These are phyloP conservation scores for Saccopteryx leptura DNA, from an alignment of 2,113 vertebrate species.

Conservation along the genomic window DNA sequence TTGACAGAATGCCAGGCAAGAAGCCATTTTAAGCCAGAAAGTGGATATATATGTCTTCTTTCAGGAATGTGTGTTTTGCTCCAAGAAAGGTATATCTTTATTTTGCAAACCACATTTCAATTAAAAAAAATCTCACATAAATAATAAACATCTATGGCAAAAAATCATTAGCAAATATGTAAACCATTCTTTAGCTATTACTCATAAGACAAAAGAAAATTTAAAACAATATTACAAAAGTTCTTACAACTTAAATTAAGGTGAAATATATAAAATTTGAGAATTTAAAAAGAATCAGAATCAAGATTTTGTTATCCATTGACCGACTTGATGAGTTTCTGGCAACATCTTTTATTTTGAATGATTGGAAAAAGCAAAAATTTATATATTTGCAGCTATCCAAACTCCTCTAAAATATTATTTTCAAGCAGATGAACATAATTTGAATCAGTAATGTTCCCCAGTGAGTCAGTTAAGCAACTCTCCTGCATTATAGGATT, in stretches of 20 bases:
- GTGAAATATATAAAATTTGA: neutral
- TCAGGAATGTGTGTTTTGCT: neutral
- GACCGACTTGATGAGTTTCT: neutral
- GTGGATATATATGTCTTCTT: neutral
- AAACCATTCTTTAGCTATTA: neutral
- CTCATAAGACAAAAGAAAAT: slow-evolving; percentile 2
- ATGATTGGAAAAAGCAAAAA: slow-evolving; percentile 37
- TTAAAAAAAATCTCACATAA: neutral
- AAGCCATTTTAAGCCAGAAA: neutral
- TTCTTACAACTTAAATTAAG: neutral
- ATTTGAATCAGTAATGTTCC: slow-evolving; percentile 43
- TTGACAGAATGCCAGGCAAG: neutral
- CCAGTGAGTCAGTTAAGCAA: neutral
- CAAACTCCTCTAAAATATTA: neutral
- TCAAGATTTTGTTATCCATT: neutral
- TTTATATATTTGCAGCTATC: slow-evolving; percentile 28
- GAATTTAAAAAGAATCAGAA: slow-evolving; percentile 6
- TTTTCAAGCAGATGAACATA: slow-evolving; percentile 23
- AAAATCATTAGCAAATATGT: neutral
- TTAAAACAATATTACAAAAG: neutral
- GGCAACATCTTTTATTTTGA: slow-evolving; percentile 2
- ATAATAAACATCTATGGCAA: neutral
- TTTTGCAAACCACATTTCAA: neutral
- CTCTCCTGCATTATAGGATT: slow-evolving; percentile 20
- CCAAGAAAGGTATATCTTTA: neutral